Evolutionary conservation across 2,797 vertebrate genomes (phyloP).

Genomic region (Aeoliscus strigatus): DNA sequence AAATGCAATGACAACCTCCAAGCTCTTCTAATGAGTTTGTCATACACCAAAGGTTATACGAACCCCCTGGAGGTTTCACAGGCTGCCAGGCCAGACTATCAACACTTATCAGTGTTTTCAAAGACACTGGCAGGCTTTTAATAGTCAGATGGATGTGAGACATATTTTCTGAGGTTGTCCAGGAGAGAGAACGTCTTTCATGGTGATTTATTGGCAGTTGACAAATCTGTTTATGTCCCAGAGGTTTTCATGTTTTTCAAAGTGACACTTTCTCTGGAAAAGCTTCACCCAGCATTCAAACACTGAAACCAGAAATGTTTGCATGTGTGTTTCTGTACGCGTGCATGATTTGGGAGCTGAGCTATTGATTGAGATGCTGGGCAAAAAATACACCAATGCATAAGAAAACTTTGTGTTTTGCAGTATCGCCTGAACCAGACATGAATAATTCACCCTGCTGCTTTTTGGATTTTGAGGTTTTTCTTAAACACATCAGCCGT

Average conservation of each 20-base stretch:
- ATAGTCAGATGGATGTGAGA: slow-evolving; percentile 1
- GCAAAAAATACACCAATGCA: no score
- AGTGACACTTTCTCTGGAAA: not conserved
- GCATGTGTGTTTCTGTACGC: slow-evolving; percentile 3
- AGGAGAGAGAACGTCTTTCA: not conserved
- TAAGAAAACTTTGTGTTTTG: no score
- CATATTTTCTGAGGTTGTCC: slow-evolving; percentile 7
- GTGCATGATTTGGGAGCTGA: slow-evolving; percentile 13
- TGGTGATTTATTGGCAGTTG: not conserved
- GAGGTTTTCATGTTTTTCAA: not conserved
- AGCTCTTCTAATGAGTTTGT: no score
- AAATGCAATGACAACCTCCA: no score
- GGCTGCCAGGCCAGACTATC: slow-evolving; percentile 7
- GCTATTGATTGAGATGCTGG: not conserved
- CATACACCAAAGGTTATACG: no score
- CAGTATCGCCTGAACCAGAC: no score
- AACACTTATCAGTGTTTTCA: slow-evolving; percentile 4
- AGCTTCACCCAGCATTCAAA: not conserved
- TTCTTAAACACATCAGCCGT: no score
- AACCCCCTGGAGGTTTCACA: no score
- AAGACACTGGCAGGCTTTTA: slow-evolving; percentile 8
- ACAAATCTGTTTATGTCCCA: not conserved
- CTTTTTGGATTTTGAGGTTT: no score
- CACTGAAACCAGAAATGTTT: not conserved
- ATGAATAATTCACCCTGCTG: no score